Evolutionary conservation across 2,113 vertebrate species (phyloP).

Genomic region (Ailuropoda melanoleuca): DNA sequence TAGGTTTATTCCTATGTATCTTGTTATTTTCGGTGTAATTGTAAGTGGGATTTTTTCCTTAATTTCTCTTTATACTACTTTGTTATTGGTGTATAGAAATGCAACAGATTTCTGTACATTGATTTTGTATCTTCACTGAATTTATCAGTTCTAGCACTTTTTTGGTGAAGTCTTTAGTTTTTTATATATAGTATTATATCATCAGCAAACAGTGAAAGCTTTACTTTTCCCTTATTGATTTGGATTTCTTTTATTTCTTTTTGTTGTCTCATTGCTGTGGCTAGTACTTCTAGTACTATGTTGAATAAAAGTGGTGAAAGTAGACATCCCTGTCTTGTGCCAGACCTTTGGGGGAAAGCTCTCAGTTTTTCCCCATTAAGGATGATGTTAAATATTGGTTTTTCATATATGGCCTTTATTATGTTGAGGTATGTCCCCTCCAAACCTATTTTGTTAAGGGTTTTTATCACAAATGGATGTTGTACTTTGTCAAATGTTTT

Average conservation of each 20-base stretch:
- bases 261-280: neutral
- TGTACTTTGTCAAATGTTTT: neutral
- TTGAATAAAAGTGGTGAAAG: neutral
- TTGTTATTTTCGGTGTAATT: neutral
- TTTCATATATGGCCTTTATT: neutral
- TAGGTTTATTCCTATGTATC: neutral
- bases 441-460: neutral
- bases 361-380: neutral
- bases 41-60: neutral
- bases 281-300: neutral
- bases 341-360: neutral
- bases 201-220: neutral
- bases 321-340: neutral
- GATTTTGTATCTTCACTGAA: neutral
- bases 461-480: neutral
- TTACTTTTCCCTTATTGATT: neutral
- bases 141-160: neutral
- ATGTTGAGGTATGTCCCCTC: neutral
- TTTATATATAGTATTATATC: neutral
- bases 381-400: neutral
- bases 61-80: neutral
- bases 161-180: neutral
- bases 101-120: neutral
- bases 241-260: neutral
- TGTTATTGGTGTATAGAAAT: neutral